These are phyloP conservation scores for Panorpa germanica DNA, from an alignment of 2,888 invertebrate species.

Conservation along the genomic window DNA sequence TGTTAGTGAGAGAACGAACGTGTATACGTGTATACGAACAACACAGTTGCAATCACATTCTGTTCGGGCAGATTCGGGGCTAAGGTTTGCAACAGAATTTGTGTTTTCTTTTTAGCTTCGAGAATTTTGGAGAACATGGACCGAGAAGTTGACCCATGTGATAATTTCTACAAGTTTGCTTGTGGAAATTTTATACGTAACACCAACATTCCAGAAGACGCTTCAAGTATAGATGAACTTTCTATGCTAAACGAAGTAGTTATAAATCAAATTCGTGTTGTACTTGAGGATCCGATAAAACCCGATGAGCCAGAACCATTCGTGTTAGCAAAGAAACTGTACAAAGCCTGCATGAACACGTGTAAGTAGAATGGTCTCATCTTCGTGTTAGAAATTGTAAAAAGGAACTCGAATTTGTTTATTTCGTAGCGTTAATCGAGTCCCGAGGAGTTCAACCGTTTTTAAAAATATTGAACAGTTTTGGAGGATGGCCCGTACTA, in stretches of 20 bases:
- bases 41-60: no score
- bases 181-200: constrained; percentile 42
- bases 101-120: no score
- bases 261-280: constrained; percentile 48
- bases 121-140: constrained; percentile 54
- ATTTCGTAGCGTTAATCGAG: constrained; percentile 20
- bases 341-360: constrained; percentile 76
- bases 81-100: no score
- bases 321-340: constrained; percentile 60
- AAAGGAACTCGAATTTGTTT: background rate
- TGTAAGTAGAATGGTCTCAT: constrained; percentile 36
- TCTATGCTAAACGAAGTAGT: constrained; percentile 44
- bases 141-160: constrained; percentile 40
- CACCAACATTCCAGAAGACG: constrained; percentile 42
- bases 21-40: no score
- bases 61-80: no score
- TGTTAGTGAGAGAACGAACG: no score
- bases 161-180: constrained; percentile 47
- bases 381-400: no score
- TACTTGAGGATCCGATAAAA: constrained; percentile 43
- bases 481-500: constrained; percentile 74
- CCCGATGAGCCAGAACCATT: constrained; percentile 49
- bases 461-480: constrained; percentile 16
- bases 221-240: constrained; percentile 12
- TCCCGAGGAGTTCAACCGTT: constrained; percentile 23